Evolutionary conservation across 2,888 invertebrate species (phyloP).

Genomic region (Meganola albula): DNA sequence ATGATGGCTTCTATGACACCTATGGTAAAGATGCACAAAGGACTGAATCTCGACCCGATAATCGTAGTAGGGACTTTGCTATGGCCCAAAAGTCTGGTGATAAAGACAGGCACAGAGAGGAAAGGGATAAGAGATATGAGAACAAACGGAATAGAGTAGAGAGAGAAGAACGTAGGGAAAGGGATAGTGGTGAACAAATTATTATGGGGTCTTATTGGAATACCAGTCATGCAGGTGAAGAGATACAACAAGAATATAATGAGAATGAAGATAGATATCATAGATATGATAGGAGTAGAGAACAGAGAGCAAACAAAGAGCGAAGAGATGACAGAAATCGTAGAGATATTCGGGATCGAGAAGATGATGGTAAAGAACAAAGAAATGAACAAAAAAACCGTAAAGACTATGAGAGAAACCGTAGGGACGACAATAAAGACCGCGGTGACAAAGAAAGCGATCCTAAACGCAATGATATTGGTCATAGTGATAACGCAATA

Average conservation of each 20-base stretch:
- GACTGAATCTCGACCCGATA: constrained; percentile 36
- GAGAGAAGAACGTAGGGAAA: constrained; percentile 16
- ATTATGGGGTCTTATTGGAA: too few relatives aligned
- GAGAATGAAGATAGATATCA: constrained; percentile 6
- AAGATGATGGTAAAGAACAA: constrained; percentile 5
- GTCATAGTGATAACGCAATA: constrained; percentile 1
- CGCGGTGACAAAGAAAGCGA: constrained; percentile 11
- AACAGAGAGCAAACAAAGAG: constrained; percentile 7
- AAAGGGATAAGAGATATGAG: constrained; percentile 21
- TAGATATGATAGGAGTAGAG: constrained; percentile 1
- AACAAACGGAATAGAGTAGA: constrained; percentile 16
- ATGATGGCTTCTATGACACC: constrained; percentile 66
- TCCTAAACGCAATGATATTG: constrained; percentile 1
- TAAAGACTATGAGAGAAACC: constrained; percentile 8
- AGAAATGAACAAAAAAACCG: constrained; percentile 9
- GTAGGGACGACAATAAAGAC: constrained; percentile 7
- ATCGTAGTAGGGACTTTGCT: constrained; percentile 25
- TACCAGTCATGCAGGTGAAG: constrained; percentile 14
- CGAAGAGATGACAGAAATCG: constrained; percentile 8
- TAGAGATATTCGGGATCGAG: constrained; percentile 6
- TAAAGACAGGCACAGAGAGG: constrained; percentile 24
- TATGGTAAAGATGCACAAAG: constrained; percentile 59
- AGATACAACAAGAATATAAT: constrained; percentile 3
- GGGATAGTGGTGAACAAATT: too few relatives aligned
- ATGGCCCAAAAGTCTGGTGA: constrained; percentile 33